Conservation (phyloP, 2,113 vertebrate genomes). For the Corydoras maculifer region DNA sequence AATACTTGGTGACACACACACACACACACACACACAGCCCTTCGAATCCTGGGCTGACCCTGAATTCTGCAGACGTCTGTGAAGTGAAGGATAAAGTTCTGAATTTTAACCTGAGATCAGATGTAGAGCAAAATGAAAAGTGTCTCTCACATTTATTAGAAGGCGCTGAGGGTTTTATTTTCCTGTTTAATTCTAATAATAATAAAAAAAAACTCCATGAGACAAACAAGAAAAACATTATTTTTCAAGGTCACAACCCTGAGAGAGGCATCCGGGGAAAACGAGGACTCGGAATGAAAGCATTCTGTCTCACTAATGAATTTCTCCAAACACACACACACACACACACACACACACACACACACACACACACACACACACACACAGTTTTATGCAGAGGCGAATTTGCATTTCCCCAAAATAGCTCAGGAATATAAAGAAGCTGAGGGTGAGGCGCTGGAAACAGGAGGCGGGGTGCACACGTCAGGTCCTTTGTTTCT, state of each 20-base stretch:
- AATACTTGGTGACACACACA: no score
- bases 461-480: not conserved
- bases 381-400: constrained; percentile 2
- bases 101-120: no score
- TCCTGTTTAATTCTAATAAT: no score
- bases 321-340: constrained; percentile 11
- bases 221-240: no score
- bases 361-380: constrained; percentile 13
- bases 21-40: no score
- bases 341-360: constrained; percentile 7
- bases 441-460: constrained; percentile 12
- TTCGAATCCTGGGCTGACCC: no score
- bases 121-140: no score
- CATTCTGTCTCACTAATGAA: not conserved
- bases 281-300: not conserved
- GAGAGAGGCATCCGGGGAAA: not conserved
- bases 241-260: not conserved
- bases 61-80: no score
- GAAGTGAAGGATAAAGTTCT: no score
- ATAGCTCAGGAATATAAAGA: constrained; percentile 31
- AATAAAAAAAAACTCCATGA: no score
- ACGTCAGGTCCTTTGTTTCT: not conserved
- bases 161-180: no score
- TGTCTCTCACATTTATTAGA: no score
- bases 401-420: constrained; percentile 37